Conservation (phyloP, 2,888 invertebrate genomes). For the Lysandra coridon region DNA sequence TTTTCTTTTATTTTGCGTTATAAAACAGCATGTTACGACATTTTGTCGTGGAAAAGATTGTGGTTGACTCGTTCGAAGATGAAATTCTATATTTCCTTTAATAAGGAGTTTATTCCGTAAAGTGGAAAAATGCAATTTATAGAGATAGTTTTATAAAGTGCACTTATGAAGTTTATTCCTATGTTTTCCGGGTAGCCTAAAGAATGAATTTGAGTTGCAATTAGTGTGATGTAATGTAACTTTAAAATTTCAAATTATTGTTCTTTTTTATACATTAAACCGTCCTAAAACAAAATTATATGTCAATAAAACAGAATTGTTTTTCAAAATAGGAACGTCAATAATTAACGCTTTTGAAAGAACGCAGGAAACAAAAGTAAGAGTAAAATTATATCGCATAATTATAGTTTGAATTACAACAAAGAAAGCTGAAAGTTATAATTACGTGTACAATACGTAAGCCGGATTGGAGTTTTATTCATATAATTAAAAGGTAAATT, state of each 20-base stretch:
- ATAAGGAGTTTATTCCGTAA: background rate
- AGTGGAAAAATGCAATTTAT: conserved; percentile 1
- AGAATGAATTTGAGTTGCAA: background rate
- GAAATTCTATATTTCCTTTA: conserved; percentile 37
- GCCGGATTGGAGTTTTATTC: conserved; percentile 13
- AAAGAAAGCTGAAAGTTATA: conserved; percentile 14
- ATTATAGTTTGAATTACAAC: conserved; percentile 18
- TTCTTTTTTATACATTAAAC: no score
- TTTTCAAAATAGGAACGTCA: background rate
- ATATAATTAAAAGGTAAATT: conserved; percentile 28
- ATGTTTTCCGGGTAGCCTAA: background rate
- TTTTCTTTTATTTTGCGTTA: conserved; percentile 67
- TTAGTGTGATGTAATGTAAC: no score
- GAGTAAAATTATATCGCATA: background rate
- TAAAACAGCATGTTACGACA: conserved; percentile 64
- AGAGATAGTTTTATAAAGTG: background rate
- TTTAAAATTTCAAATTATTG: no score
- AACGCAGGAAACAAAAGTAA: background rate
- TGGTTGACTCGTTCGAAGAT: conserved; percentile 42
- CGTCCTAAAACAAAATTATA: background rate
- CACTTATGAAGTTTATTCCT: background rate
- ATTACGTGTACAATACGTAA: conserved; percentile 25
- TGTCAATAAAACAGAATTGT: background rate
- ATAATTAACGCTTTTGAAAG: background rate
- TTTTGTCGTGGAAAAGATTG: conserved; percentile 59